These are phyloP conservation scores for Drosophila pegasa DNA, from an alignment of 2,888 invertebrate genomes.

Conservation along the genomic window DNA sequence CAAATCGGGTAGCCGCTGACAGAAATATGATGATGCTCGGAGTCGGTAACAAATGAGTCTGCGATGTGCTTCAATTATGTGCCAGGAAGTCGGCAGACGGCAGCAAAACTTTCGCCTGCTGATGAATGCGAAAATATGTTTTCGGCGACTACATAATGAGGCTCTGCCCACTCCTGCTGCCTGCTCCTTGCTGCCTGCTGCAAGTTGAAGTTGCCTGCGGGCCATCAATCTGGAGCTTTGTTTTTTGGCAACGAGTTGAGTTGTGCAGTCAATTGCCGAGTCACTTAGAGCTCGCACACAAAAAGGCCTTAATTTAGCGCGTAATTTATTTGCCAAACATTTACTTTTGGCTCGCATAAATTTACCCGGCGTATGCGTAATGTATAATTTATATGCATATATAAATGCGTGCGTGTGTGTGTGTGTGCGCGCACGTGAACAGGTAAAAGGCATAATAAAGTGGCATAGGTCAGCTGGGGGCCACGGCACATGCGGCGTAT, in stretches of 20 bases:
- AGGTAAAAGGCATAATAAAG: constrained; percentile 70
- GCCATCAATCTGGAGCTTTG: constrained; percentile 63
- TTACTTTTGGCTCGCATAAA: constrained; percentile 59
- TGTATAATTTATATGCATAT: constrained; percentile 57
- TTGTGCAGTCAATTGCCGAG: constrained; percentile 54
- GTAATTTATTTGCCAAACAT: constrained; percentile 72
- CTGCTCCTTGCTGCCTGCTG: constrained; percentile 13
- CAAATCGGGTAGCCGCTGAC: constrained; percentile 51
- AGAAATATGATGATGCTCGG: constrained; percentile 57
- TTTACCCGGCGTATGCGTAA: constrained; percentile 65
- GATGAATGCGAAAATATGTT: constrained; percentile 79
- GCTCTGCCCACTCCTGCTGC: constrained; percentile 17
- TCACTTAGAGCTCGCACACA: constrained; percentile 42
- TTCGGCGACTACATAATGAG: constrained; percentile 73
- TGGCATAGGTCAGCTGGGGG: constrained; percentile 64
- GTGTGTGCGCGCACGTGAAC: constrained; percentile 4
- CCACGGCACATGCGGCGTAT: constrained; percentile 57
- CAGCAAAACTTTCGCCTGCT: constrained; percentile 61
- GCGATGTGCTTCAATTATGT: constrained; percentile 75
- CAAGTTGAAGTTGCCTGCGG: constrained; percentile 43
- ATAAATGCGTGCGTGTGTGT: not conserved
- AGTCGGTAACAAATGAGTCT: constrained; percentile 74
- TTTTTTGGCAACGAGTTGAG: constrained; percentile 59
- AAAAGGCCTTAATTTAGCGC: constrained; percentile 62
- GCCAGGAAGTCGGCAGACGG: constrained; percentile 48